Evolutionary conservation across 2,888 invertebrate genomes (phyloP).

Genomic region (Proisotoma minuta): DNA sequence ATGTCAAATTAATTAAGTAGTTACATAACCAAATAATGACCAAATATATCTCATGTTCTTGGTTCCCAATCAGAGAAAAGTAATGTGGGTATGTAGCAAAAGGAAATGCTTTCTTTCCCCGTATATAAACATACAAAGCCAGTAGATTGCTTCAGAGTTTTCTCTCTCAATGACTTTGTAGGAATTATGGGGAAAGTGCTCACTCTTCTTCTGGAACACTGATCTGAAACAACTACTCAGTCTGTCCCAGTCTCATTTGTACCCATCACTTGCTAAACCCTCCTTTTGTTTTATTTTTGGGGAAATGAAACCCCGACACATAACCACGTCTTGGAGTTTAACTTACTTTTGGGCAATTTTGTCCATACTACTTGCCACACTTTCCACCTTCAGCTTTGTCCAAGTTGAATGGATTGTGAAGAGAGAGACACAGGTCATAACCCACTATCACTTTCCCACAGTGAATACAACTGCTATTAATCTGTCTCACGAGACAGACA

Average conservation of each 20-base stretch:
- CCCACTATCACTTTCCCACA: conserved; percentile 17
- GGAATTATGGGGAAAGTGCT: neutral
- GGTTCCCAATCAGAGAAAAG: no score
- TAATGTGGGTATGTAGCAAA: no score
- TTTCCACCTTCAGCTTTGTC: conserved; percentile 51
- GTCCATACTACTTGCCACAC: conserved; percentile 50
- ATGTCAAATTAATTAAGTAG: no score
- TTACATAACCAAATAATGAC: no score
- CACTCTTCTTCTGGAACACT: neutral
- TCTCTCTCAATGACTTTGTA: neutral
- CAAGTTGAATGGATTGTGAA: conserved; percentile 53
- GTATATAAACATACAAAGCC: neutral
- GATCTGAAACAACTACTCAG: neutral
- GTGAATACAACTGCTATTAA: no score
- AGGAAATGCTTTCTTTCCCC: no score
- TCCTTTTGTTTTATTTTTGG: no score
- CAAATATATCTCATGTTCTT: no score
- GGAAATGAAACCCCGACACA: no score
- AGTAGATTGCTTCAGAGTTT: no score
- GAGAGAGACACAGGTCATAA: conserved; percentile 32
- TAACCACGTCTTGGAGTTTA: conserved; percentile 49
- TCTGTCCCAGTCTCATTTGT: neutral
- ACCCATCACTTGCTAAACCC: no score
- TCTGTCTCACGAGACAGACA: no score
- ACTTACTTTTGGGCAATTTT: conserved; percentile 50